Conservation (phyloP, 2,113 vertebrate genomes). For the Cnemophilus loriae region DNA sequence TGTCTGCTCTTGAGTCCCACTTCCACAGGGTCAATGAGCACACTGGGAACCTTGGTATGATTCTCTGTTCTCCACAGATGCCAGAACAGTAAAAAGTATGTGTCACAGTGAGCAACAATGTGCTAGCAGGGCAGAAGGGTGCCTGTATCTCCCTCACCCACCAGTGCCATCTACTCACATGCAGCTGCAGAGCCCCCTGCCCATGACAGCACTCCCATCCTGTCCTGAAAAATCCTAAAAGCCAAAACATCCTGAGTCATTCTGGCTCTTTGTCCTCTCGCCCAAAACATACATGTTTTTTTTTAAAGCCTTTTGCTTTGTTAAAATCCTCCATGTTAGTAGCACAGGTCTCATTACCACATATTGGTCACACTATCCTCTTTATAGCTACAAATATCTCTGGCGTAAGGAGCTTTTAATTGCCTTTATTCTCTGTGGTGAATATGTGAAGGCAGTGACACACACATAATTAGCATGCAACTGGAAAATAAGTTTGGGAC, state of each 20-base stretch:
- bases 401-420: neutral
- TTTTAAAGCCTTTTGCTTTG: neutral
- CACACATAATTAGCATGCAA: neutral
- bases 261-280: neutral
- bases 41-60: neutral
- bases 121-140: neutral
- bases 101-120: neutral
- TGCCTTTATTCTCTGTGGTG: neutral
- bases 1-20: neutral
- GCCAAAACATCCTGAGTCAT: neutral
- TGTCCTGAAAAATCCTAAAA: neutral
- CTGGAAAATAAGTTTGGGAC: neutral
- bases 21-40: neutral
- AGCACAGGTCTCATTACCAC: neutral
- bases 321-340: neutral
- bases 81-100: neutral
- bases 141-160: neutral
- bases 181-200: neutral
- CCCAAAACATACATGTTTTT: neutral
- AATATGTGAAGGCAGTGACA: neutral
- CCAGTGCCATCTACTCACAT: neutral
- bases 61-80: neutral
- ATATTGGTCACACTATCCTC: neutral
- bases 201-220: neutral
- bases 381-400: neutral